phyloP scores from a whole-genome alignment of 2,113 vertebrate genomes.

The Reinhardtius hippoglossoides region DNA sequence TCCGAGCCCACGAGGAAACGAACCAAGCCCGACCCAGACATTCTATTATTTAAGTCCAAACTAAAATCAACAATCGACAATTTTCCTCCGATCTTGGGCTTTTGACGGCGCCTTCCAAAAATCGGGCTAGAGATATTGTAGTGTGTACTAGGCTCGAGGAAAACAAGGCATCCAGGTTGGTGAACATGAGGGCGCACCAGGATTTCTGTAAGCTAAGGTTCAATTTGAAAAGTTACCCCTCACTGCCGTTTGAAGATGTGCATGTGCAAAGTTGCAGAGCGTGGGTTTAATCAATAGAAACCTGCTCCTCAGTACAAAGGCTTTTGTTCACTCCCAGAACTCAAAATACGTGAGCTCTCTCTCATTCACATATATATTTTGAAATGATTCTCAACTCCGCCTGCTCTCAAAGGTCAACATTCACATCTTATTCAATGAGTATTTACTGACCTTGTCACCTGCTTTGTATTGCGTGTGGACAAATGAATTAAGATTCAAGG shows the following conservation, averaged over 20 bases:
- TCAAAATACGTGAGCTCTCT: constrained; percentile 43
- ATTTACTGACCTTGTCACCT: constrained; percentile 85
- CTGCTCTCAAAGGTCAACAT: constrained; percentile 82
- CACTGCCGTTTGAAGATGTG: not conserved
- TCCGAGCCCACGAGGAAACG: no score
- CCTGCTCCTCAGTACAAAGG: constrained; percentile 20
- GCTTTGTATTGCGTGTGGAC: constrained; percentile 84
- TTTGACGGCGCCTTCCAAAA: no score
- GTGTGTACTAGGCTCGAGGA: not conserved
- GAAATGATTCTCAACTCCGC: constrained; percentile 68
- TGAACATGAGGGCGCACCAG: not conserved
- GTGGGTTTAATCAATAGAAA: constrained; percentile 35
- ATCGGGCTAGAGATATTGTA: no score
- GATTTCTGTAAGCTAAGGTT: constrained; percentile 5
- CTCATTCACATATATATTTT: constrained; percentile 55
- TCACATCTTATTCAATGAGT: constrained; percentile 81
- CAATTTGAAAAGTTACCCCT: not conserved
- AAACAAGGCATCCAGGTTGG: not conserved
- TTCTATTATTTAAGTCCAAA: no score
- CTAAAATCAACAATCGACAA: no score
- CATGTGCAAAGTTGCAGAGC: constrained; percentile 6
- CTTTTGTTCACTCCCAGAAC: constrained; percentile 36
- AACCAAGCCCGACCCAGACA: no score
- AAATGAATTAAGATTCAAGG: constrained; percentile 95
- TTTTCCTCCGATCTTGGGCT: no score